These are phyloP conservation scores for Diarsia rubi DNA, from an alignment of 2,888 invertebrate genomes.

Conservation along the genomic window DNA sequence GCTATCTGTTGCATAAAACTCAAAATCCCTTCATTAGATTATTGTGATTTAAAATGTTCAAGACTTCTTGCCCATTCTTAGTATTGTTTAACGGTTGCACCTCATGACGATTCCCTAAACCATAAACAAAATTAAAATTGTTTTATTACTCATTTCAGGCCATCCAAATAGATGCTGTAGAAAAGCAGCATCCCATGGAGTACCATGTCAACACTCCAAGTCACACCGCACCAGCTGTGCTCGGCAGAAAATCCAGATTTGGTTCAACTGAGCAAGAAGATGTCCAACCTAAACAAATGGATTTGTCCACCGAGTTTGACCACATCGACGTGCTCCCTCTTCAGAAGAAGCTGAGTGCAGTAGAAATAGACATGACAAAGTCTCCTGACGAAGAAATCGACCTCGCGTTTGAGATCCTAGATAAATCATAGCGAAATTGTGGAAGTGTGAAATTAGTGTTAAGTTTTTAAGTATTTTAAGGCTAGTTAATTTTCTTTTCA, in stretches of 20 bases:
- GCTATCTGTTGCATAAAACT: background rate
- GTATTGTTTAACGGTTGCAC: background rate
- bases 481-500: background rate
- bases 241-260: slow-evolving; percentile 49
- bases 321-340: slow-evolving; percentile 38
- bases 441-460: background rate
- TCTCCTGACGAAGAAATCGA: slow-evolving; percentile 88
- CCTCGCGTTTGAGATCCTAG: slow-evolving; percentile 84
- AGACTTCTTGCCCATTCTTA: background rate
- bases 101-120: background rate
- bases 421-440: slow-evolving; percentile 76
- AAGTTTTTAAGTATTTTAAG: slow-evolving; percentile 9
- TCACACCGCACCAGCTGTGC: slow-evolving; percentile 55
- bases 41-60: no score
- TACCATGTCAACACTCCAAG: slow-evolving; percentile 78
- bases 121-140: background rate
- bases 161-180: slow-evolving; percentile 68
- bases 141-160: slow-evolving; percentile 69
- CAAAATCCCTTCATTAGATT: background rate
- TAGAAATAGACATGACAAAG: slow-evolving; percentile 52
- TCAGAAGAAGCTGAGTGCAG: slow-evolving; percentile 50
- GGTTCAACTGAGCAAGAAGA: slow-evolving; percentile 21
- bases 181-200: slow-evolving; percentile 78
- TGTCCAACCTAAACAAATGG: slow-evolving; percentile 21
- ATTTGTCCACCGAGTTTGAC: slow-evolving; percentile 18